phyloP scores from a whole-genome alignment of 2,797 vertebrate genomes.

The Ctenopoma kingsleyae region DNA sequence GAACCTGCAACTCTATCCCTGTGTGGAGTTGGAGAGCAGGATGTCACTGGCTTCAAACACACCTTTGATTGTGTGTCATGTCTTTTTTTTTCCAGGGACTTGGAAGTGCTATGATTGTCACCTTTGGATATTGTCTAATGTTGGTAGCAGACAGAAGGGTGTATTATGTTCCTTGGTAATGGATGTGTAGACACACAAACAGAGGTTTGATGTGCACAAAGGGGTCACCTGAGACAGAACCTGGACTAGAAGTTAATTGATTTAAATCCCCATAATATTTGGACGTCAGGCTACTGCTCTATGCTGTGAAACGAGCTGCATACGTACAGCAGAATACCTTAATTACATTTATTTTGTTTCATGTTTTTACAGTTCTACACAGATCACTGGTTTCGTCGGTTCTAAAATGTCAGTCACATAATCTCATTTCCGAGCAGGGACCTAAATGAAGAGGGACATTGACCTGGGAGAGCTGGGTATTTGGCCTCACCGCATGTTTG shows the following conservation, averaged over 20 bases:
- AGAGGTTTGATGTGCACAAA: slow-evolving; percentile 31
- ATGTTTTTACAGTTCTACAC: slow-evolving; percentile 37
- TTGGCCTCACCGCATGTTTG: slow-evolving; percentile 66
- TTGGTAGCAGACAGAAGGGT: slow-evolving; percentile 31
- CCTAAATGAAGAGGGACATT: slow-evolving; percentile 67
- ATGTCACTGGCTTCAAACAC: slow-evolving; percentile 77
- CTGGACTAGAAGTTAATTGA: slow-evolving; percentile 10
- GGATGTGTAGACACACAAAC: slow-evolving; percentile 27
- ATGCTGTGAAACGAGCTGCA: slow-evolving; percentile 13
- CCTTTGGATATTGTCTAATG: slow-evolving; percentile 51
- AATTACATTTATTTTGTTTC: slow-evolving; percentile 61
- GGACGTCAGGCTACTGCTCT: not conserved
- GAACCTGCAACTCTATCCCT: slow-evolving; percentile 82
- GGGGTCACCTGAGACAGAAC: slow-evolving; percentile 40
- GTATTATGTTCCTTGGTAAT: slow-evolving; percentile 60
- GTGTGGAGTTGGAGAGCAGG: slow-evolving; percentile 75
- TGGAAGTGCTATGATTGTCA: slow-evolving; percentile 69
- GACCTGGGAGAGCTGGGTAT: slow-evolving; percentile 66
- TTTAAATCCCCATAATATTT: slow-evolving; percentile 32
- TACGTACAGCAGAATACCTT: slow-evolving; percentile 16
- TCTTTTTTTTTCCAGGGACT: slow-evolving; percentile 56
- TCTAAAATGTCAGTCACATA: slow-evolving; percentile 68
- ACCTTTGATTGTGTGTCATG: slow-evolving; percentile 75
- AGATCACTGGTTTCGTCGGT: slow-evolving; percentile 49
- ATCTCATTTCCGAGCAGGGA: slow-evolving; percentile 76